phyloP scores from a whole-genome alignment of 2,113 vertebrate genomes.

The human region DNA sequence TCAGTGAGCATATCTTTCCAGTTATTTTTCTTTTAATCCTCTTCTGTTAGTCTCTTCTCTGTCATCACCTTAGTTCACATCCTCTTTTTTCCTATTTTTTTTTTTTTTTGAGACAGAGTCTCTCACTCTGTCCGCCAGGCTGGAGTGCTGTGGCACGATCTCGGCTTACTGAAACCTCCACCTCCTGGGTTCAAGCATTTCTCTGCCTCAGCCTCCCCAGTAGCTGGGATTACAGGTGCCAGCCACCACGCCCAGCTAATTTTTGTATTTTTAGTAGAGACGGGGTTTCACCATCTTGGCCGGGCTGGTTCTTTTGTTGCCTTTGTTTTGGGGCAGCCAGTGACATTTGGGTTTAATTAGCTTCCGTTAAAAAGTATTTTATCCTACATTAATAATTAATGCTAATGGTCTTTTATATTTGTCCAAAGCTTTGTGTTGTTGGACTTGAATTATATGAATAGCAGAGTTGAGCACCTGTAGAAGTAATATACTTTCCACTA shows the following conservation, averaged over 20 bases:
- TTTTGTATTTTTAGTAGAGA: too few species aligned
- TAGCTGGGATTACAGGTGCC: too few species aligned
- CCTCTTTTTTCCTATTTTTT: neutral
- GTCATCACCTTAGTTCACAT: neutral
- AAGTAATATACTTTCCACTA: neutral
- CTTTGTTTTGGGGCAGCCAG: neutral
- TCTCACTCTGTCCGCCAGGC: too few species aligned
- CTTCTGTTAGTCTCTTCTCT: neutral
- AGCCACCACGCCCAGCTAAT: too few species aligned
- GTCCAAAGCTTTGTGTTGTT: neutral
- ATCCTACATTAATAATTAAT: conserved; percentile 33
- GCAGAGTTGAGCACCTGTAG: neutral
- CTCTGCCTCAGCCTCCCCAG: too few species aligned
- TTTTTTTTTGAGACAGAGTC: too few species aligned
- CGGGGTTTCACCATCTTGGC: too few species aligned
- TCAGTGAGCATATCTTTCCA: neutral
- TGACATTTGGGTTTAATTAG: conserved; percentile 43
- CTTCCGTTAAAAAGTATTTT: neutral
- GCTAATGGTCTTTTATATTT: conserved; percentile 12
- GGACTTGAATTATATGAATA: conserved; percentile 16
- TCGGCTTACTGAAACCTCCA: too few species aligned
- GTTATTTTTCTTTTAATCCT: neutral
- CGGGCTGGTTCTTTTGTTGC: neutral
- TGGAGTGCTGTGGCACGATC: too few species aligned
- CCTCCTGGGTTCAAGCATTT: too few species aligned